Evolutionary conservation across 2,113 vertebrate species (phyloP).

Genomic region (Clarias macrocephalus): DNA sequence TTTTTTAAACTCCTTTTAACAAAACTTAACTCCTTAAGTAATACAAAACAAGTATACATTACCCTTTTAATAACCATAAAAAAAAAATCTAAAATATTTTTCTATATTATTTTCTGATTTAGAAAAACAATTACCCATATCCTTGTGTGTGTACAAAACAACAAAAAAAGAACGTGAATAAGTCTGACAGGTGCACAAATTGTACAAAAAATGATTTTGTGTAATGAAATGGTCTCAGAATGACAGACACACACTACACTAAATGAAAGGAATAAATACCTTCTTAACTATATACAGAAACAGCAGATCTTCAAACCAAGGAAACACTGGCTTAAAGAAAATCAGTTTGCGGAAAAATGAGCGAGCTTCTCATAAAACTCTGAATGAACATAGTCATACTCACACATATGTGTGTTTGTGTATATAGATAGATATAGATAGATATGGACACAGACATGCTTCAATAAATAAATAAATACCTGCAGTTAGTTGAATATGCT

Average conservation of each 20-base stretch:
- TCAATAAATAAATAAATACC: conserved; percentile 35
- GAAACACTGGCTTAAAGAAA: not conserved
- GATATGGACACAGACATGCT: not conserved
- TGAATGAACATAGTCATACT: not conserved
- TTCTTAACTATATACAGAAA: conserved; percentile 23
- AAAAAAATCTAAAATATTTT: not conserved
- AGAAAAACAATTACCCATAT: not conserved
- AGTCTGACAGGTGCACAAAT: not conserved
- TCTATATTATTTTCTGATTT: not conserved
- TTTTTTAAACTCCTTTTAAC: not conserved
- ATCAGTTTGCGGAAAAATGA: not conserved
- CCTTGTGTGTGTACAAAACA: not conserved
- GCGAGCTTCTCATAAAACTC: not conserved
- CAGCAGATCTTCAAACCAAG: not conserved
- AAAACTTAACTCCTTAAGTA: not conserved
- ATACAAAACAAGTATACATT: not conserved
- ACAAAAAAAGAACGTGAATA: not conserved
- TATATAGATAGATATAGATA: not conserved
- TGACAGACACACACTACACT: not conserved
- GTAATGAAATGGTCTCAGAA: not conserved
- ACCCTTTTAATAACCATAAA: not conserved
- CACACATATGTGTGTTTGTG: not conserved
- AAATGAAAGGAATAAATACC: not conserved
- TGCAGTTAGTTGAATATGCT: not conserved
- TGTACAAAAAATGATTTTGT: not conserved